These are phyloP conservation scores for Delia radicum DNA, from an alignment of 1,140 invertebrate species.

Conservation along the genomic window DNA sequence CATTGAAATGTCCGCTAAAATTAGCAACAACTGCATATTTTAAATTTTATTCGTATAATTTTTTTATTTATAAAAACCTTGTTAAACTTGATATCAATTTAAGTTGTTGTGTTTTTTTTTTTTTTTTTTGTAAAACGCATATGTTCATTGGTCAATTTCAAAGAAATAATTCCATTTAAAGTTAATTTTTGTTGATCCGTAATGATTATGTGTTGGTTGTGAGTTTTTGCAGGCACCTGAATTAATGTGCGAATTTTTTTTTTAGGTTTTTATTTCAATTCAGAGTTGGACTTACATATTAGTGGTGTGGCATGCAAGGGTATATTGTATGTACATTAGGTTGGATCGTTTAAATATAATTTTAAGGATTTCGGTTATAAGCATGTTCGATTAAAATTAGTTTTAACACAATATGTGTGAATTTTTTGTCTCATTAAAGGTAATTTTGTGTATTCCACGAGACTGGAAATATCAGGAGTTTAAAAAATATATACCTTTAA, in stretches of 20 bases:
- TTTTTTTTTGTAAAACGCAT: background rate
- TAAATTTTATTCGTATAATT: background rate
- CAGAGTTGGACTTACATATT: background rate
- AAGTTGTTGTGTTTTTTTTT: too few relatives aligned
- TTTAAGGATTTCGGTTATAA: too few relatives aligned
- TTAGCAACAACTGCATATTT: background rate
- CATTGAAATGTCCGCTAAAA: conserved; percentile 14
- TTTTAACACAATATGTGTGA: too few relatives aligned
- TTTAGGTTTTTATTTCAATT: background rate
- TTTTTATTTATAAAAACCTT: background rate
- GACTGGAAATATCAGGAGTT: too few relatives aligned
- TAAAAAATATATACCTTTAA: too few relatives aligned
- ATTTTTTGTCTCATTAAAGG: too few relatives aligned
- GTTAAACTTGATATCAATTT: conserved; percentile 15
- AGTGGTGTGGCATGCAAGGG: background rate
- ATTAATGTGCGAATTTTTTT: conserved; percentile 15
- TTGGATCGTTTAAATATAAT: background rate
- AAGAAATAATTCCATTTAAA: conserved; percentile 18
- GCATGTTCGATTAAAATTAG: too few relatives aligned
- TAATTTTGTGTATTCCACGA: too few relatives aligned
- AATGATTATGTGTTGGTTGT: background rate
- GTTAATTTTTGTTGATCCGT: background rate
- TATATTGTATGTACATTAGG: background rate
- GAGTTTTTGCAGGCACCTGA: conserved; percentile 17
- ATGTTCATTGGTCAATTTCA: conserved; percentile 19